Percentiles rank a stretch among this genome's conserved stretches.
phyloP scores from a whole-genome alignment of 64 coral and sea anemone species.

The Stichodactyla helianthus region DNA sequence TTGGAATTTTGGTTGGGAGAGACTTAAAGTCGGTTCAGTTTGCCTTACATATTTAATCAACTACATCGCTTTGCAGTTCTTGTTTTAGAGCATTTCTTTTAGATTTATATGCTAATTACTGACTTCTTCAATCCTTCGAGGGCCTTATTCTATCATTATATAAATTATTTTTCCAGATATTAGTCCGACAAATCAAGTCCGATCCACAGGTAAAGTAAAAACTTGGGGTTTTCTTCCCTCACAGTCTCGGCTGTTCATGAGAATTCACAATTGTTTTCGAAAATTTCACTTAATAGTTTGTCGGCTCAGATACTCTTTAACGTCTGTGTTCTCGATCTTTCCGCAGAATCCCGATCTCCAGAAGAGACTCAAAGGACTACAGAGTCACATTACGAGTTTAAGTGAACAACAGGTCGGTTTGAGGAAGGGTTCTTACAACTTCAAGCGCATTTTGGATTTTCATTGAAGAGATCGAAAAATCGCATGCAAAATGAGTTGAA shows the following conservation, averaged over 20 bases:
- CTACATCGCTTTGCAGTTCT: background rate
- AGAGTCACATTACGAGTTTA: constrained; percentile 70
- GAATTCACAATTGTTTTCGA: constrained; percentile 64
- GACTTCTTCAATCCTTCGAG: background rate
- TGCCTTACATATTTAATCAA: constrained; percentile 24
- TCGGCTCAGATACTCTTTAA: constrained; percentile 29
- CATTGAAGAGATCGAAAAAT: constrained; percentile 35
- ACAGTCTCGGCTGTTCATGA: constrained; percentile 14
- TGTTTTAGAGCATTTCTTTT: background rate
- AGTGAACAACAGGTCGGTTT: constrained; percentile 84
- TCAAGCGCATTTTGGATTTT: constrained; percentile 33
- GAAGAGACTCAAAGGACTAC: constrained; percentile 80
- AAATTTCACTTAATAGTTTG: constrained; percentile 48
- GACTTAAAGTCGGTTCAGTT: constrained; percentile 8
- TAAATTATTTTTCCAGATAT: constrained; percentile 64
- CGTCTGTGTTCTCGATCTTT: constrained; percentile 49
- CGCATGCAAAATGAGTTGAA: constrained; percentile 23
- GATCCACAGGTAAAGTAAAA: constrained; percentile 86
- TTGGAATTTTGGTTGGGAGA: constrained; percentile 19
- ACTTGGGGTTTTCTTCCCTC: constrained; percentile 9
- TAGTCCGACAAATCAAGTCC: constrained; percentile 74
- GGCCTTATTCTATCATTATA: background rate
- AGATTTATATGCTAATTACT: background rate
- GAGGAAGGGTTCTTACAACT: background rate
- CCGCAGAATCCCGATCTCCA: constrained; percentile 88